A percentile compares a stretch with the other conserved stretches of the same genome.
Conservation (phyloP, 1,140 invertebrate species). For the Bombus soroeensis region DNA sequence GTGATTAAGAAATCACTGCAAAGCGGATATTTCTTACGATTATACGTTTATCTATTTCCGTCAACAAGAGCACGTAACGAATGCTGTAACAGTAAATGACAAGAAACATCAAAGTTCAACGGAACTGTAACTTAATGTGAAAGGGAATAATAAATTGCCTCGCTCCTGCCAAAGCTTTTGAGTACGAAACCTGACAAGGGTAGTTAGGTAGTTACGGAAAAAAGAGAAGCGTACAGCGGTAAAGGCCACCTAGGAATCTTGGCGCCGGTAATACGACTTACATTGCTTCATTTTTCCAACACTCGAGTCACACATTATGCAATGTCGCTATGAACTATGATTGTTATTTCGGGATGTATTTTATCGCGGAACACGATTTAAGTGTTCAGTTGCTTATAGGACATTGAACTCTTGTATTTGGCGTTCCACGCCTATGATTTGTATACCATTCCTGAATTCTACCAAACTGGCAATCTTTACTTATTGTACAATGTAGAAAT, state of each 20-base stretch:
- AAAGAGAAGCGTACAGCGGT: constrained; percentile 23
- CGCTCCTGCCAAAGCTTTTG: constrained; percentile 11
- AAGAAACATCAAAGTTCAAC: constrained; percentile 9
- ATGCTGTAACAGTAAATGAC: neutral
- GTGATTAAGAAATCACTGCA: neutral
- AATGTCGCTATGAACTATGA: constrained; percentile 52
- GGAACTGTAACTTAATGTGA: constrained; percentile 12
- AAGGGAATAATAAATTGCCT: constrained; percentile 32
- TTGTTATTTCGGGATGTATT: constrained; percentile 48
- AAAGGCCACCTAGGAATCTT: constrained; percentile 45
- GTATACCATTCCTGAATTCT: neutral
- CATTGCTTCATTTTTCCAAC: constrained; percentile 49
- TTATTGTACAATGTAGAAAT: neutral
- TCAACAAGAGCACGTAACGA: neutral
- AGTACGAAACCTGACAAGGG: constrained; percentile 22
- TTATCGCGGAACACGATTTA: neutral
- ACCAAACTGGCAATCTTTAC: neutral
- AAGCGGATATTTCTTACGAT: neutral
- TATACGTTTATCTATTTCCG: neutral
- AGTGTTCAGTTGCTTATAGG: neutral
- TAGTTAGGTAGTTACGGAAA: constrained; percentile 22
- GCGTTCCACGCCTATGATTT: neutral
- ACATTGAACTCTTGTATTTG: neutral
- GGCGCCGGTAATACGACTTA: constrained; percentile 44
- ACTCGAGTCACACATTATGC: constrained; percentile 30